A percentile compares a stretch with the other conserved stretches of the same genome.
phyloP scores from a whole-genome alignment of 2,888 invertebrate genomes.

The Xylota sylvarum region DNA sequence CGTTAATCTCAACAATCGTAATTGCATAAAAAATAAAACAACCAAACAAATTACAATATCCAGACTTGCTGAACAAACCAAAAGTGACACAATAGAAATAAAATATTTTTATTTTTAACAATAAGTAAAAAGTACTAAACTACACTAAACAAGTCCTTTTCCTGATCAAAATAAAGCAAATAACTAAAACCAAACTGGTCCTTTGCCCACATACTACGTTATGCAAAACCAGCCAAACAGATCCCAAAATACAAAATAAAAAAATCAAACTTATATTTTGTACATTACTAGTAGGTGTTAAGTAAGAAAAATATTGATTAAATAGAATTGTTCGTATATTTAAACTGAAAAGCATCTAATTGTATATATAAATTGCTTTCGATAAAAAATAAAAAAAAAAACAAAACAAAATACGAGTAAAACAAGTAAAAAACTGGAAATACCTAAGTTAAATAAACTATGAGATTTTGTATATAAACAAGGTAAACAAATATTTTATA shows the following conservation, averaged over 20 bases:
- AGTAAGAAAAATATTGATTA: conserved; percentile 47
- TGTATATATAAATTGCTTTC: conserved; percentile 54
- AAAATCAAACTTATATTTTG: conserved; percentile 66
- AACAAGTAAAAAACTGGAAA: conserved; percentile 43
- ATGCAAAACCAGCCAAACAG: conserved; percentile 57
- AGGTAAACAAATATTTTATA: conserved; percentile 63
- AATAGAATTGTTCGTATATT: conserved; percentile 31
- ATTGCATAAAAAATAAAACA: neutral
- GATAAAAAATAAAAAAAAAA: neutral
- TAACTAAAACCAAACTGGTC: conserved; percentile 59
- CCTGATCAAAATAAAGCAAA: conserved; percentile 17
- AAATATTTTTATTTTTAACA: conserved; percentile 4
- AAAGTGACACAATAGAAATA: conserved; percentile 36
- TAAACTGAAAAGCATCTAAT: conserved; percentile 28
- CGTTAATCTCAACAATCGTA: conserved; percentile 27
- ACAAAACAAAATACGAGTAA: conserved; percentile 4
- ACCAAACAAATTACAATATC: conserved; percentile 9
- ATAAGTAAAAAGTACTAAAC: conserved; percentile 19
- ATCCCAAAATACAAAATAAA: conserved; percentile 64
- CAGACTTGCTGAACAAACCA: conserved; percentile 32
- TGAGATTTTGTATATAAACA: conserved; percentile 74
- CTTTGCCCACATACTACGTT: conserved; percentile 29
- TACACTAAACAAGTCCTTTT: conserved; percentile 32
- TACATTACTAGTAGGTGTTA: conserved; percentile 66
- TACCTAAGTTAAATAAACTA: conserved; percentile 41